Percentiles rank a stretch among this genome's conserved stretches.
Conservation (phyloP, 2,888 invertebrate species). For the Actias luna region DNA sequence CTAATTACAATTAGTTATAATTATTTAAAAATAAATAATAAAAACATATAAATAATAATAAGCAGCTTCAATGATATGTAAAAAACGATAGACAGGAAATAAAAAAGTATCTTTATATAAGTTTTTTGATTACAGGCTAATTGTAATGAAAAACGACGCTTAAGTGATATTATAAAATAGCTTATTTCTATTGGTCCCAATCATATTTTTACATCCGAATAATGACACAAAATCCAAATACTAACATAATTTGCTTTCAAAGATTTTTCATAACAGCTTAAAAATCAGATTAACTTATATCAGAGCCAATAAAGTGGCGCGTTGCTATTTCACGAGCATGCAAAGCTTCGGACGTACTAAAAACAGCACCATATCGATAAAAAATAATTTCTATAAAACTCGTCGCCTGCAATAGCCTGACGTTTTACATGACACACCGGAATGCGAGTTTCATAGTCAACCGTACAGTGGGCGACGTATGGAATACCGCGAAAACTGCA, state of each 20-base stretch:
- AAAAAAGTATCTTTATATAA: no score
- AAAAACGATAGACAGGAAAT: no score
- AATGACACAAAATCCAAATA: not conserved
- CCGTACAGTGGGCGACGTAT: conserved; percentile 29
- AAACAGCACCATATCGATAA: not conserved
- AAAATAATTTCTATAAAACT: not conserved
- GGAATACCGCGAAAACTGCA: conserved; percentile 62
- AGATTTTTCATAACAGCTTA: not conserved
- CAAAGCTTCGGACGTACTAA: not conserved
- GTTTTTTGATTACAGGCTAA: no score
- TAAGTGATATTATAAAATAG: no score
- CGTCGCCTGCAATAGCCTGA: conserved; percentile 18
- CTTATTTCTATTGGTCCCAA: no score
- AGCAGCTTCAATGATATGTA: no score
- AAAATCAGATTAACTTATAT: conserved; percentile 2
- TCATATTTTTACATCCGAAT: not conserved
- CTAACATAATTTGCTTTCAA: not conserved
- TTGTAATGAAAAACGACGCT: no score
- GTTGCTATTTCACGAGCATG: not conserved
- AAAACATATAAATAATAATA: no score
- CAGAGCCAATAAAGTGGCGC: not conserved
- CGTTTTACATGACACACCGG: conserved; percentile 19
- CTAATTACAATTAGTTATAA: no score
- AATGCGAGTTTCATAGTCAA: conserved; percentile 21
- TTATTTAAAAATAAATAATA: no score